Evolutionary conservation across 2,797 vertebrate genomes (phyloP).

Genomic region (Meriones psammophilus): DNA sequence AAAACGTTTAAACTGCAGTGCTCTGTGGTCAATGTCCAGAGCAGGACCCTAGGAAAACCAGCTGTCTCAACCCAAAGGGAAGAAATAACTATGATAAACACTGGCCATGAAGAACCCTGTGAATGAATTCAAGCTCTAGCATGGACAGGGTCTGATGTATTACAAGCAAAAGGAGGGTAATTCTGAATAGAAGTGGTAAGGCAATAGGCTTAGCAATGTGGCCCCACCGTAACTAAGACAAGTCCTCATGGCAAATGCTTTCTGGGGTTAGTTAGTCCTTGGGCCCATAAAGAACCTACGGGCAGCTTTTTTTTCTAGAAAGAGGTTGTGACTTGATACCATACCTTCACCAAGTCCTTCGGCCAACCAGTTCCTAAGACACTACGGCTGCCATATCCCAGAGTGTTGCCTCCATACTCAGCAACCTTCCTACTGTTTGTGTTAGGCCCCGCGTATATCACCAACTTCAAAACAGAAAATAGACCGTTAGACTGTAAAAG

Average conservation of each 20-base stretch:
- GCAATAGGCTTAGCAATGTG: neutral
- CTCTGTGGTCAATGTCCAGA: neutral
- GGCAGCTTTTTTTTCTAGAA: slow-evolving; percentile 77
- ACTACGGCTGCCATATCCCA: slow-evolving; percentile 99
- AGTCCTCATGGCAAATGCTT: neutral
- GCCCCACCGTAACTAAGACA: neutral
- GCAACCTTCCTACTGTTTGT: slow-evolving; percentile 99
- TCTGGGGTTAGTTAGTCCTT: slow-evolving; percentile 53
- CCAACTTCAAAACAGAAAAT: slow-evolving; percentile 94
- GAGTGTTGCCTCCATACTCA: slow-evolving; percentile 98
- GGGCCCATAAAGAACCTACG: slow-evolving; percentile 32
- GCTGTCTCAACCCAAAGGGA: neutral
- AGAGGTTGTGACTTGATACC: slow-evolving; percentile 78
- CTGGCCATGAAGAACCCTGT: neutral
- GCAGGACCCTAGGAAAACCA: neutral
- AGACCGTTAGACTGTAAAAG: slow-evolving; percentile 89
- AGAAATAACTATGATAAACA: neutral
- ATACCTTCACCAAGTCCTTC: slow-evolving; percentile 99
- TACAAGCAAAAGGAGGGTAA: neutral
- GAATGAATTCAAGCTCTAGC: neutral
- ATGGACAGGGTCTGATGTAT: neutral
- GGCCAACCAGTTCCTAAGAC: slow-evolving; percentile 99
- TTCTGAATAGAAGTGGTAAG: neutral
- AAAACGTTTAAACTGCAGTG: neutral
- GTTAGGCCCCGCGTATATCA: slow-evolving; percentile 98